Percentiles rank a stretch among this genome's conserved stretches.
phyloP scores from a whole-genome alignment of 2,888 invertebrate genomes.

The Hofmannophila pseudospretella region DNA sequence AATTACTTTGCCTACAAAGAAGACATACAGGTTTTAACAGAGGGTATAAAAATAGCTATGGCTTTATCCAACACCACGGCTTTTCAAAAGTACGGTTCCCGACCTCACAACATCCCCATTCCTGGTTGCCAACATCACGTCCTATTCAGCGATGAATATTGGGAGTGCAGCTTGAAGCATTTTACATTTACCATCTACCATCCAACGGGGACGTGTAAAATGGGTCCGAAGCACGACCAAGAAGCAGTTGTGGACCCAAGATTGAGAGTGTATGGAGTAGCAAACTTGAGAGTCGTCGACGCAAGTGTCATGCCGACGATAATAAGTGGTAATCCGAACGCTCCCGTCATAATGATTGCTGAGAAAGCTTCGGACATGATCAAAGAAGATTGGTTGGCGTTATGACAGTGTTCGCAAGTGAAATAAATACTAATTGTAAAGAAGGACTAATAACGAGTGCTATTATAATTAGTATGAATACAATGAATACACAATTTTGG shows the following conservation, averaged over 20 bases:
- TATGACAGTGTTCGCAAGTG: constrained; percentile 54
- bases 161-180: constrained; percentile 91
- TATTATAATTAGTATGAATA: too few relatives aligned
- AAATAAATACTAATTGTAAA: constrained; percentile 9
- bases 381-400: constrained; percentile 88
- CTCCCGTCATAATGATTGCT: constrained; percentile 93
- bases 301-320: constrained; percentile 94
- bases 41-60: constrained; percentile 91
- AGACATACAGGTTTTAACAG: constrained; percentile 87
- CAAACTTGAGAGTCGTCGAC: constrained; percentile 87
- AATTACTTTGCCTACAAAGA: constrained; percentile 93
- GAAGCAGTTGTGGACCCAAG: constrained; percentile 89
- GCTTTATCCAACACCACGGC: constrained; percentile 87
- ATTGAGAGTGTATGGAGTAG: constrained; percentile 86
- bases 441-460: constrained; percentile 17
- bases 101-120: constrained; percentile 87
- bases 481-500: too few relatives aligned
- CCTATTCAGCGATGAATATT: constrained; percentile 88
- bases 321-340: constrained; percentile 93
- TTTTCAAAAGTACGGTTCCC: constrained; percentile 88
- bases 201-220: constrained; percentile 90
- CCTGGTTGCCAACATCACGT: constrained; percentile 87
- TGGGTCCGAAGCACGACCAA: constrained; percentile 87
- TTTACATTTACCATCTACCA: constrained; percentile 91
- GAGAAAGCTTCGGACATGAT: constrained; percentile 94